Conservation (phyloP, 92 coral and sea anemone species). For the Pocillopora grandis region DNA sequence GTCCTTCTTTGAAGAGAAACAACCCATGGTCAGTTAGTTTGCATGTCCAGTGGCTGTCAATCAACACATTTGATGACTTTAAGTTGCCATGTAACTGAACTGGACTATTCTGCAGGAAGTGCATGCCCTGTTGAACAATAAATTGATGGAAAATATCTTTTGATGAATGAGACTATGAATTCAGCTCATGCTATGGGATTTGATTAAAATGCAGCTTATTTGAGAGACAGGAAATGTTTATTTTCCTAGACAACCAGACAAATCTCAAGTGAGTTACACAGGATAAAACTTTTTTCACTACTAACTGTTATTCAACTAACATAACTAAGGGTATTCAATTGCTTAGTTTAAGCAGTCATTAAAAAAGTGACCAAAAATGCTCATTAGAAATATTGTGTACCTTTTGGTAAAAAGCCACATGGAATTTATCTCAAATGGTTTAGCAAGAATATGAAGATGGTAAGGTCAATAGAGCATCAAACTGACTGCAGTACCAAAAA, state of each 20-base stretch:
- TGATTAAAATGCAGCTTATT: no score
- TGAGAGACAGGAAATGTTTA: no score
- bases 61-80: slow-evolving; percentile 85
- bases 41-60: slow-evolving; percentile 88
- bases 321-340: no score
- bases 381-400: no score
- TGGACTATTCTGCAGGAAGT: slow-evolving; percentile 64
- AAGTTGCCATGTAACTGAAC: slow-evolving; percentile 72
- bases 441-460: neutral
- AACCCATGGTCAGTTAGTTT: slow-evolving; percentile 79
- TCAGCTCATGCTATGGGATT: neutral
- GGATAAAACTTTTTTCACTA: no score
- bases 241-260: no score
- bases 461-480: neutral
- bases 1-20: slow-evolving; percentile 71
- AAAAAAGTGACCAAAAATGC: no score
- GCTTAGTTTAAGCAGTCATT: no score
- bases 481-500: neutral
- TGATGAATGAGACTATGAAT: neutral
- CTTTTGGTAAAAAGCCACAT: neutral
- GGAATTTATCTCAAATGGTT: neutral
- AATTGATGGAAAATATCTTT: neutral
- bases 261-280: no score
- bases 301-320: no score
- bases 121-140: slow-evolving; percentile 59